Base-by-base conservation (phyloP, 2,888 invertebrate species). In the Stenotaenia linearis region DNA sequence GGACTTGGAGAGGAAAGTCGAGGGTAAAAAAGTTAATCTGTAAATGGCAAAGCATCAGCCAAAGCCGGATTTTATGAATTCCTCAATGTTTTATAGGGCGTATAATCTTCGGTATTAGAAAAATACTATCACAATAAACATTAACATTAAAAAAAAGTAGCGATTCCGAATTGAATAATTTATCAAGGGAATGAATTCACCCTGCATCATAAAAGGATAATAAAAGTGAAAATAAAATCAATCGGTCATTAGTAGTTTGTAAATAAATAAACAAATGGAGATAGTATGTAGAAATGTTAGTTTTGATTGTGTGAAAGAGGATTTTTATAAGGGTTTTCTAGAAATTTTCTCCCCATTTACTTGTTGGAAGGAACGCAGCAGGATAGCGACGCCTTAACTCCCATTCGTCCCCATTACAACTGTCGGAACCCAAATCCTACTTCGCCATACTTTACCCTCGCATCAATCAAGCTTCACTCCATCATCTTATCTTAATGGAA, bases 351-450 rank as follows among this genome's bases (percentile, higher is more conserved):
- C 69, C n/a, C 69, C 69, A 69, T 69, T 69, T 69, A 28, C 69
- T 25, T 69, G 69, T 25, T 69, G 69, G 69, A 69, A 69, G 28
- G 25, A 69, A 28, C 28, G 25, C 69, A 69, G 69, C 69, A 28
- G 69, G 69, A 69, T 28, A 69, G 69, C 69, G 28, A 69, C 69
- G 69, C 69, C 69, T 69, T 18, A 69, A 69, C 69, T n/a, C 69
- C 69, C 69, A 69, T 69, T 69, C 69, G 69, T 69, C 69, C 69
- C 69, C 69, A 69, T 69, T 69, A 69, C 69, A 69, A 69, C 69
- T 69, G 69, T 69, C 28, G 69, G 69, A 28, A 15, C 69, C 69
- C 28, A 69, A 69, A 69, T 69, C 69, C 69, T 69, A 23, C 69
- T 69, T 69, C n/a, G 25, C 69, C 69, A 69, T 69, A 25, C 25